phyloP scores from a whole-genome alignment of 1,140 invertebrate genomes.

The Aphelinus atriplicis region DNA sequence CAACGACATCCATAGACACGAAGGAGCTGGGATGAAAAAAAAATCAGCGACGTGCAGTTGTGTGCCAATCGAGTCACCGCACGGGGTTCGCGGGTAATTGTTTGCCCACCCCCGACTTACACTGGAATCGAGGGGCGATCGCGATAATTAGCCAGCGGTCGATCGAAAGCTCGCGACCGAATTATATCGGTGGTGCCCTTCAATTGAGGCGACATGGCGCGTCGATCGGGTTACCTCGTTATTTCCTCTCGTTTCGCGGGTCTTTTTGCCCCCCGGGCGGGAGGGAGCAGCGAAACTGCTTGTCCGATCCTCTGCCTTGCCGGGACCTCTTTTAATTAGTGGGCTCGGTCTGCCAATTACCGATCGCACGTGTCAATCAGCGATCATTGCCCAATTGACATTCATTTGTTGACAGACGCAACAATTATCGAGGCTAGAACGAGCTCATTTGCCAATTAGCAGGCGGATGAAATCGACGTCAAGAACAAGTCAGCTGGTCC shows the following conservation, averaged over 20 bases:
- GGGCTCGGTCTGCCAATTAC: not conserved
- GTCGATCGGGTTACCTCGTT: conserved; percentile 30
- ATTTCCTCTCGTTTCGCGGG: conserved; percentile 1
- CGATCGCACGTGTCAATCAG: not conserved
- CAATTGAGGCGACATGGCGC: not conserved
- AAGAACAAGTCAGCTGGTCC: too few relatives aligned
- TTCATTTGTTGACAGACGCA: not conserved
- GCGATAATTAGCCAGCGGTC: conserved; percentile 19
- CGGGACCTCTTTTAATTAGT: conserved; percentile 19
- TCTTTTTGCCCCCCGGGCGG: conserved; percentile 7
- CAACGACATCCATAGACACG: too few relatives aligned
- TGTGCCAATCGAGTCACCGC: not conserved
- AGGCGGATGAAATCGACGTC: too few relatives aligned
- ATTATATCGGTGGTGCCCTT: not conserved
- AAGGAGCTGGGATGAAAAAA: too few relatives aligned
- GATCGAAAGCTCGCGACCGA: not conserved
- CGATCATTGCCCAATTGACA: not conserved
- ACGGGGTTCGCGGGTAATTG: conserved; percentile 8
- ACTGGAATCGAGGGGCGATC: not conserved
- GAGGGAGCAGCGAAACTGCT: too few relatives aligned
- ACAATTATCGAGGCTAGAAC: too few relatives aligned
- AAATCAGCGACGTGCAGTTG: too few relatives aligned
- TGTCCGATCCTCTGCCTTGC: conserved; percentile 21
- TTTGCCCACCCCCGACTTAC: not conserved
- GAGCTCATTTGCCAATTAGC: too few relatives aligned